Conservation (phyloP, 2,113 vertebrate species). For the Neogale vison region DNA sequence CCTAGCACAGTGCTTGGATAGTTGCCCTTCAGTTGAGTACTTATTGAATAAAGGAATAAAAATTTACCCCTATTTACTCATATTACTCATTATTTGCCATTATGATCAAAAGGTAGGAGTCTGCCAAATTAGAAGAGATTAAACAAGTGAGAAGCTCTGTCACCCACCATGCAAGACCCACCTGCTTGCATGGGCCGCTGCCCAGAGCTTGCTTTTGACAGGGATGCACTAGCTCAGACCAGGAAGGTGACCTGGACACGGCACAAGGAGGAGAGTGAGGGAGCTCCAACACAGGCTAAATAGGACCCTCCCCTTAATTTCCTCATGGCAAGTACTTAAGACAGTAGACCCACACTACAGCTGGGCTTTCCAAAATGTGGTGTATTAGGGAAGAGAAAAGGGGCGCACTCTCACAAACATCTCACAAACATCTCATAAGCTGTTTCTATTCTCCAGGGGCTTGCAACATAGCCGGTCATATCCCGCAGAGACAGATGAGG, state of each 20-base stretch:
- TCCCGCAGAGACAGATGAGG: not conserved
- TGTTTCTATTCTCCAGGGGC: not conserved
- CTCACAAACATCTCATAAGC: not conserved
- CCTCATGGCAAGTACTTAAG: not conserved
- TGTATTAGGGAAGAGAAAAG: not conserved
- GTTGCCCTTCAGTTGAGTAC: not conserved
- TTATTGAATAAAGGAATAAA: constrained; percentile 7
- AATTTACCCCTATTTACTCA: not conserved
- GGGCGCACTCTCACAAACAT: not conserved
- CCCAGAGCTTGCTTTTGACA: not conserved
- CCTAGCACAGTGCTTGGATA: not conserved
- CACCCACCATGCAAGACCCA: not conserved
- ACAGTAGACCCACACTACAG: not conserved
- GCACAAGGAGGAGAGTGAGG: not conserved
- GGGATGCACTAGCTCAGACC: not conserved
- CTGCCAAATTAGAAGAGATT: not conserved
- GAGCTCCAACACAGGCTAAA: too few relatives aligned
- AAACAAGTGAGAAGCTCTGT: not conserved
- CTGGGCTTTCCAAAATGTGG: not conserved
- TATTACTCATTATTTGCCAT: not conserved
- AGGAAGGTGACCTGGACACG: not conserved
- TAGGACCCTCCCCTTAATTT: not conserved
- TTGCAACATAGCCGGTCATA: not conserved
- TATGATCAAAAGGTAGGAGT: not conserved
- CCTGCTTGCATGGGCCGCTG: fast-evolving